Percentiles rank a stretch among this genome's conserved stretches.
Conservation (phyloP, 2,113 vertebrate genomes). For the Neolamprologus hecqui region DNA sequence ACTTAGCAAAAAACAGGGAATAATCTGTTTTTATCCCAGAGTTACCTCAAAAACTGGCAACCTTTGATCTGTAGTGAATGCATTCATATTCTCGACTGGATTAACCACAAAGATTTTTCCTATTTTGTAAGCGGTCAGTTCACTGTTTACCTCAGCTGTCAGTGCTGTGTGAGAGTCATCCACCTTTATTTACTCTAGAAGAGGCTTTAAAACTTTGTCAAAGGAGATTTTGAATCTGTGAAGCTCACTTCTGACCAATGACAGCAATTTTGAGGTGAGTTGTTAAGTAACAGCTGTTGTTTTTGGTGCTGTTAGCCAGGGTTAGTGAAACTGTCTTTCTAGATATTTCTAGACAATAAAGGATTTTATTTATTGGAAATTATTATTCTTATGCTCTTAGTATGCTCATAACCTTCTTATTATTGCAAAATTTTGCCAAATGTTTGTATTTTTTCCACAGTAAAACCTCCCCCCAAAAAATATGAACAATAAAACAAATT, state of each 20-base stretch:
- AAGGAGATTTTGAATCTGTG: not conserved
- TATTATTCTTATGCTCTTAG: not conserved
- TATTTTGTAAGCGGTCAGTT: not conserved
- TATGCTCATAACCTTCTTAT: not conserved
- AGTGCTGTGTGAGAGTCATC: not conserved
- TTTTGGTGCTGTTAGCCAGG: not conserved
- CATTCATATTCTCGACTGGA: not conserved
- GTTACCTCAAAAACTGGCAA: not conserved
- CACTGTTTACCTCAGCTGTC: not conserved
- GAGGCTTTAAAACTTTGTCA: not conserved
- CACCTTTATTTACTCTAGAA: not conserved
- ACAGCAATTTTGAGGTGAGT: not conserved
- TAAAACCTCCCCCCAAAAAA: not conserved
- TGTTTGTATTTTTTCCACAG: not conserved
- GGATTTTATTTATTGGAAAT: not conserved
- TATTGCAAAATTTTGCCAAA: not conserved
- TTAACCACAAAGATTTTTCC: not conserved
- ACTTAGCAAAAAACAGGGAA: not conserved
- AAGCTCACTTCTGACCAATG: not conserved
- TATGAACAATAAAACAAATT: conserved; percentile 44
- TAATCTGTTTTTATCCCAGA: not conserved
- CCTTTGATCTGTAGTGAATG: not conserved
- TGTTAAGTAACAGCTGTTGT: not conserved
- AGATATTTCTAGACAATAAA: not conserved
- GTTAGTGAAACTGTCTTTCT: not conserved